These are phyloP conservation scores for Urocolius indicus DNA, from an alignment of 2,113 vertebrate species.

Conservation along the genomic window DNA sequence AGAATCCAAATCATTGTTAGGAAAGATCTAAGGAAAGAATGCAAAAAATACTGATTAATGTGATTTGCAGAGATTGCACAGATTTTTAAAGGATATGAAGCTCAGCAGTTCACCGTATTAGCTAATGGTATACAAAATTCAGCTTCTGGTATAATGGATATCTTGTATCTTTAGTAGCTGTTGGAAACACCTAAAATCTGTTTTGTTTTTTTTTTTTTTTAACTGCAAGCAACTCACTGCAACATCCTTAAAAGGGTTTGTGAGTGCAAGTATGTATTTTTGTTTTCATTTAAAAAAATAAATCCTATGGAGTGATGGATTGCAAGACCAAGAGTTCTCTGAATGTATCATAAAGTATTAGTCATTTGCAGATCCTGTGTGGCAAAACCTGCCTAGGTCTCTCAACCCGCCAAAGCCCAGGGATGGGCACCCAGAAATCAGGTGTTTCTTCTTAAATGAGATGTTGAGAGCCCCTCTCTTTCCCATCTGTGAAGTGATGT, in stretches of 20 bases:
- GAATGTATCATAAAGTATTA: neutral
- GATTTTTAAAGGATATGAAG: neutral
- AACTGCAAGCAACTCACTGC: neutral
- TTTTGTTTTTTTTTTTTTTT: fast-evolving
- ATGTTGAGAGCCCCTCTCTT: neutral
- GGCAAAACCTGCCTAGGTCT: neutral
- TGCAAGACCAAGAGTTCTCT: neutral
- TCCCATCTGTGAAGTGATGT: neutral
- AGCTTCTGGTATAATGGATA: neutral
- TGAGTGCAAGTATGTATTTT: neutral
- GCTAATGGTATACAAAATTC: neutral
- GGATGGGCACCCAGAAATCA: neutral
- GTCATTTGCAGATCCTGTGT: neutral
- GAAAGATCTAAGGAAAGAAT: neutral
- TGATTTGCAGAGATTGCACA: neutral
- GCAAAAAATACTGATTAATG: neutral
- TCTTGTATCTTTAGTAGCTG: neutral
- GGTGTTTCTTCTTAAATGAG: neutral
- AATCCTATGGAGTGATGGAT: neutral
- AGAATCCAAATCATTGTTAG: neutral
- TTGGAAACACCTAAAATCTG: neutral
- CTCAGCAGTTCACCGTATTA: neutral
- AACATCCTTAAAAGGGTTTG: neutral
- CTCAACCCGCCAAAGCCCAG: neutral
- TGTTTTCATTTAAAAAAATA: neutral